Evolutionary conservation across 2,113 vertebrate genomes (phyloP).

Genomic region (Chroicocephalus ridibundus): DNA sequence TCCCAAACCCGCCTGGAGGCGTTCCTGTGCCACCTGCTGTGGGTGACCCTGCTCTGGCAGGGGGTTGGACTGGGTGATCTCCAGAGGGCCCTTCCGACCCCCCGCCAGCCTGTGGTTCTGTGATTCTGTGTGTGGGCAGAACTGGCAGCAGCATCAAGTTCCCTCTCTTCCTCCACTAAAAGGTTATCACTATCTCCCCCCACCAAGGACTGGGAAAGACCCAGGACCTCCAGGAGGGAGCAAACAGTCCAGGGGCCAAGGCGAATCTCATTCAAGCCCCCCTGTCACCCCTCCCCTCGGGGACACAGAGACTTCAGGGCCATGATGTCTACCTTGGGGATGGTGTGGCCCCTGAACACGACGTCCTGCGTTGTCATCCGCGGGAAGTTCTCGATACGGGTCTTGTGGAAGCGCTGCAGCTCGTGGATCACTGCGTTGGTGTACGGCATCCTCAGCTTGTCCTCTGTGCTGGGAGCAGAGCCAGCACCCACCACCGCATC

Average conservation of each 20-base stretch:
- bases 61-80: background rate
- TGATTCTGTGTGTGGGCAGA: background rate
- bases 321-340: background rate
- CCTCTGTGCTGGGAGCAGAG: background rate
- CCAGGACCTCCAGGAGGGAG: rapidly evolving
- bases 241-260: background rate
- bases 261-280: background rate
- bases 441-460: conserved; percentile 46
- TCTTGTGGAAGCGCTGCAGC: conserved; percentile 3
- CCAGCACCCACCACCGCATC: background rate
- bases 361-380: background rate
- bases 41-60: background rate
- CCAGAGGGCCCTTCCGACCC: too few species aligned
- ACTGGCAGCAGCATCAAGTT: background rate
- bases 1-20: too few species aligned
- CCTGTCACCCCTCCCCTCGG: rapidly evolving
- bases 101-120: background rate
- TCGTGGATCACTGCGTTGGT: conserved; percentile 44
- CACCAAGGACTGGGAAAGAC: background rate
- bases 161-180: background rate
- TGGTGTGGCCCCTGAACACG: conserved; percentile 13
- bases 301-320: background rate
- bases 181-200: background rate
- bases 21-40: too few species aligned
- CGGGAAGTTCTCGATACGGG: background rate